phyloP scores from a whole-genome alignment of 2,113 vertebrate species.

The Prunella fulvescens region DNA sequence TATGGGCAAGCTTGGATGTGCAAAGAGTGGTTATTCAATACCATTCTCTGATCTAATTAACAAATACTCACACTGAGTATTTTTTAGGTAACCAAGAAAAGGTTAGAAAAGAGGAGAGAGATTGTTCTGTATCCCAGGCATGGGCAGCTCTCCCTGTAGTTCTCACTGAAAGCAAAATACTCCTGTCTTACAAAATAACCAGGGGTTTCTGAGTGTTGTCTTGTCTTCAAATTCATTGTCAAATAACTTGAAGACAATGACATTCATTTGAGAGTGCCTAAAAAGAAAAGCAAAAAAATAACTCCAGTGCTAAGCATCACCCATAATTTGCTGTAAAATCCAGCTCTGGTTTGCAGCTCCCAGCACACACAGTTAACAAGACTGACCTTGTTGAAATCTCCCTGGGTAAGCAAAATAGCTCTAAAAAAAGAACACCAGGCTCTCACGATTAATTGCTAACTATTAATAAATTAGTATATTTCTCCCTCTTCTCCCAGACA shows the following conservation, averaged over 20 bases:
- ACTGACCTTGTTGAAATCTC: conserved; percentile 15
- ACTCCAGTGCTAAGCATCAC: not conserved
- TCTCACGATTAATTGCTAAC: not conserved
- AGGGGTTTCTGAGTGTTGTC: not conserved
- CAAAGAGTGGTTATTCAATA: not conserved
- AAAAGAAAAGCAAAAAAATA: not conserved
- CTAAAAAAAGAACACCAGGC: conserved; percentile 3
- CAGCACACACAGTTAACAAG: not conserved
- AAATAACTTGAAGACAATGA: not conserved
- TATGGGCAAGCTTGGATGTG: not conserved
- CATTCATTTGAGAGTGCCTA: not conserved
- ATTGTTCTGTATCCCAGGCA: not conserved
- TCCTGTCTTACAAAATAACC: not conserved
- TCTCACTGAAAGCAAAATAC: not conserved
- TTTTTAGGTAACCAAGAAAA: not conserved
- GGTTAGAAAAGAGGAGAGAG: not conserved
- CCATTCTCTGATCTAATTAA: not conserved
- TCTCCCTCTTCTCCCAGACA: not conserved
- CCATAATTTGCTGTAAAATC: not conserved
- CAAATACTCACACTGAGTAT: not conserved
- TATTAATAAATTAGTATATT: conserved; percentile 17
- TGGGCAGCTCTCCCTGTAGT: not conserved
- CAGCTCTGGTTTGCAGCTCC: not conserved
- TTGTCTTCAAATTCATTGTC: too few species aligned
- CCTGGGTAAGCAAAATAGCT: not conserved